phyloP scores from a whole-genome alignment of 2,888 invertebrate species.

The Coenonympha arcania region DNA sequence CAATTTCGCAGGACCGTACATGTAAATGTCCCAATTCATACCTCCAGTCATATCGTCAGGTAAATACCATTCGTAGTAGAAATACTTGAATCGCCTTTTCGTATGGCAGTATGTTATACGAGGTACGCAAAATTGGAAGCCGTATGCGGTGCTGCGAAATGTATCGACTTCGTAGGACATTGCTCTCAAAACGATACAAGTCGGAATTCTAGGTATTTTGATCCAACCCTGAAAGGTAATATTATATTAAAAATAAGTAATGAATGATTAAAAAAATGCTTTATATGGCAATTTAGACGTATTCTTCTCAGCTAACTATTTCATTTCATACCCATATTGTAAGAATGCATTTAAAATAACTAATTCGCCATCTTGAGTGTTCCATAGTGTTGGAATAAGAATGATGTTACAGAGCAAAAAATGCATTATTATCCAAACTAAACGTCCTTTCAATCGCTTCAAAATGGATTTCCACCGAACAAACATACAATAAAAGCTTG shows the following conservation, averaged over 20 bases:
- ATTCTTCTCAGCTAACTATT: no score
- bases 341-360: no score
- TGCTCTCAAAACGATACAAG: slow-evolving; percentile 44
- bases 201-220: slow-evolving; percentile 44
- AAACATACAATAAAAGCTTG: neutral
- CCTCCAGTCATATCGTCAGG: slow-evolving; percentile 36
- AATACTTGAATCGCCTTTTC: slow-evolving; percentile 37
- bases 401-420: no score
- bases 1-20: slow-evolving; percentile 37
- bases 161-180: slow-evolving; percentile 34
- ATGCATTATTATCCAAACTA: no score
- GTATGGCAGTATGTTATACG: slow-evolving; percentile 44
- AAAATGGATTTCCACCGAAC: no score
- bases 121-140: slow-evolving; percentile 52
- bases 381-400: no score
- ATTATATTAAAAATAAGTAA: no score
- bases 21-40: slow-evolving; percentile 44
- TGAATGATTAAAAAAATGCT: no score
- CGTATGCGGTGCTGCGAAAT: slow-evolving; percentile 41
- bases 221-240: slow-evolving; percentile 51
- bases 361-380: no score
- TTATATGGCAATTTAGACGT: no score
- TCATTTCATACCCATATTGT: no score
- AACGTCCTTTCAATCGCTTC: no score
- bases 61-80: slow-evolving; percentile 50